Evolutionary conservation across 2,797 vertebrate species (phyloP), one percentile per base, ranked within the genome.

Genomic region (Dryobates pubescens): DNA sequence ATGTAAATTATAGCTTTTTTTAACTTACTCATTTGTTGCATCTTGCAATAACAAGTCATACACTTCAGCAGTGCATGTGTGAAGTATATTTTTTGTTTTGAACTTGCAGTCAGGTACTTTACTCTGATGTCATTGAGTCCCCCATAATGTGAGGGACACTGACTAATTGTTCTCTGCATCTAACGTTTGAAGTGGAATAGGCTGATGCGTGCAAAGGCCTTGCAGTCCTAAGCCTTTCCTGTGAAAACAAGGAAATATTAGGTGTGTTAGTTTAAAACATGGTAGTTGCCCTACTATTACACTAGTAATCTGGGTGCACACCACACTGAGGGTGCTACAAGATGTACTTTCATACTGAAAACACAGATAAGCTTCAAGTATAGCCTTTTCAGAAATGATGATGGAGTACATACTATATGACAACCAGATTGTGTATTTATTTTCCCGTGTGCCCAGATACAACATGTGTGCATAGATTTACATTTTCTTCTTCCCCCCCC

Each of bases 201-300:
- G 49, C 38, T 65, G 1, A 69, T 30, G 26, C 62, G 41, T 22
- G 24, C 20, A 29, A 47, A 59, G 68, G 49, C 71, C 62, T 69
- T 2, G 7, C 7, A 38, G 43, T 32, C 11, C 57, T 17, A 9
- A 49, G 43, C 36, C 56, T 91, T 67, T 41, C n/a, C 73, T 78
- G 51, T 32, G 51, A 70, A 53, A 54, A 13, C 9, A 20, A 13
- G 59, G 62, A 63, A 63, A 17, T 2, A 18, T 14, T 27, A 24
- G 24, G 13, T 36, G 9, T 53, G 36, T 56, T 56, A 77, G 63
- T 75, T 83, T 61, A 47, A 18, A 59, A 20, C 29, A 1, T 43
- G 29, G 53, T 57, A 13, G 30, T 23, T 0, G 1, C 56, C 53
- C 29, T 36, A 0, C 67, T 58, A 2, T 26, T 57, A 2, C 5